Base-by-base conservation (phyloP, 2,113 vertebrate genomes). In the Balaeniceps rex region DNA sequence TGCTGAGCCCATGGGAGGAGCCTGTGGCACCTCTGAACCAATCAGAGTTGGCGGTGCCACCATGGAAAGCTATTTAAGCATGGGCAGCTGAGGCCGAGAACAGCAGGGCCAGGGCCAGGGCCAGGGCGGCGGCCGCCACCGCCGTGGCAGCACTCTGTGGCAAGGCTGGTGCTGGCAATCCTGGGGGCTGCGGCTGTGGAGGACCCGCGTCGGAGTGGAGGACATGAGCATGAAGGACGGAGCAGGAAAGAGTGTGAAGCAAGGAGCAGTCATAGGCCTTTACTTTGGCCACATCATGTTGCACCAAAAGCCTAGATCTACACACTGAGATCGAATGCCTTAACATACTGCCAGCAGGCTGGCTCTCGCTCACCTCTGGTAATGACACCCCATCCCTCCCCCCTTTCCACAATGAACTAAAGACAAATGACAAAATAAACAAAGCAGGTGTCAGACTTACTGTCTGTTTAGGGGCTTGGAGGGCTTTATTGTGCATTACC, bases 181-280 rank as follows among this genome's bases (percentile, higher is more conserved):
- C 54, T 9, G 9, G 29, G 51, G n/a, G 8, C 77, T 44, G 51
- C 7, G 5, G 31, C 10, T 12, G 5, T 1, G 8, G 52, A 57
- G 13, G 21, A 10, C 0, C 0, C 5, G 1, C 5, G 6, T 26
- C 4, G 4, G 6, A 52, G 24, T 2, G 6, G 6, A 38, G 23
- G 58, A 46, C 17, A 7, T 3, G 4, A 44, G 40, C 23, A 44
- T 7, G 29, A 36, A 55, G 19, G 29, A 42, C 0, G 13, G 26
- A 69, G 23, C 36, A 57, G 16, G 22, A 11, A 55, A 78, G 34
- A 26, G 2, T 5, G 4, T 15, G 24, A 64, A 66, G 26, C 46
- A 52, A 86, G 36, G 2, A 63, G 9, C 4, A 11, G 51, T 24
- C 69, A 34, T 2, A 70, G 19, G 55, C 52, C 64, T 70, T 58